These are phyloP conservation scores for Musca domestica DNA, from an alignment of 1,140 invertebrate species.

Conservation along the genomic window DNA sequence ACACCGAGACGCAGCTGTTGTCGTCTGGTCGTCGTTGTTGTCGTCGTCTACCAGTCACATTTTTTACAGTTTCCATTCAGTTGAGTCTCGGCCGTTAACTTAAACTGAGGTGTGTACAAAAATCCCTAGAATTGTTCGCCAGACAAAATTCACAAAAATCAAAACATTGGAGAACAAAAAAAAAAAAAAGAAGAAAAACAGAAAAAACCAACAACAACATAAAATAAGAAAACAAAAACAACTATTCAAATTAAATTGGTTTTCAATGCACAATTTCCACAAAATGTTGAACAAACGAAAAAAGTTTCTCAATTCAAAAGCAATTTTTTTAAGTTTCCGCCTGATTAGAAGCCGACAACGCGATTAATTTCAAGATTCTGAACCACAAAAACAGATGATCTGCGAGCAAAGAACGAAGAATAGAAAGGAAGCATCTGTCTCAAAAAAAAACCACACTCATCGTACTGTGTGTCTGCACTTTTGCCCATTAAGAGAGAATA, in stretches of 20 bases:
- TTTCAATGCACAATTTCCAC: neutral
- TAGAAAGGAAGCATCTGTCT: no score
- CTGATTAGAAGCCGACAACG: no score
- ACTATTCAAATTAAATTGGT: neutral
- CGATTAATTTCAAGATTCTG: no score
- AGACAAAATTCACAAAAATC: slow-evolving; percentile 1
- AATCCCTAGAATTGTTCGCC: slow-evolving; percentile 19
- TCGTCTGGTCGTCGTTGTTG: slow-evolving; percentile 35
- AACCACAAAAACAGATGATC: no score
- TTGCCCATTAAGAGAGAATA: no score
- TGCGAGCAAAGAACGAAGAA: no score
- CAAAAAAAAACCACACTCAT: no score
- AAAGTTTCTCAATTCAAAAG: neutral
- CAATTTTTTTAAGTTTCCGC: no score
- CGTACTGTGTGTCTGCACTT: no score
- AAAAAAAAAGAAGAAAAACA: neutral
- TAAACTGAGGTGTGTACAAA: slow-evolving; percentile 44
- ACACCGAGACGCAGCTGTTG: slow-evolving; percentile 23
- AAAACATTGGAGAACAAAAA: slow-evolving; percentile 7
- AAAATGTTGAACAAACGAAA: no score
- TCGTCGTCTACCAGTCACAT: slow-evolving; percentile 17
- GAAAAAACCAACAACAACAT: neutral
- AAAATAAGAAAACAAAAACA: neutral
- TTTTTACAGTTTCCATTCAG: slow-evolving; percentile 29
- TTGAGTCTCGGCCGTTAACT: slow-evolving; percentile 50